Conservation (phyloP, 2,113 vertebrate genomes). For the Podilymbus podiceps region DNA sequence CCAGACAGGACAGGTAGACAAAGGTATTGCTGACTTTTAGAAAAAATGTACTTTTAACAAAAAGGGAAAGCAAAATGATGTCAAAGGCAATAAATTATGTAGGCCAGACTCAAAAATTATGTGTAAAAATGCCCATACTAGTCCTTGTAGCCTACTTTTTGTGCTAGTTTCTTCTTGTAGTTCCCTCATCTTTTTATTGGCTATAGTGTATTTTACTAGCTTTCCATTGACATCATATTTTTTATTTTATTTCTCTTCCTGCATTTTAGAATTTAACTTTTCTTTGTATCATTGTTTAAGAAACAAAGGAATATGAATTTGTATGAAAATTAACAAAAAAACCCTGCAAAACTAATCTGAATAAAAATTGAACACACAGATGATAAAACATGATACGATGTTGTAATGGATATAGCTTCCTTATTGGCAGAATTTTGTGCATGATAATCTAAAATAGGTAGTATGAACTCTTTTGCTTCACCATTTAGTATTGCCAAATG, state of each 20-base stretch:
- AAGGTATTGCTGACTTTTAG: conserved; percentile 98
- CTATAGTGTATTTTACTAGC: conserved; percentile 79
- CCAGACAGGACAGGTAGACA: conserved; percentile 99
- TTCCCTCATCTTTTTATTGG: conserved; percentile 81
- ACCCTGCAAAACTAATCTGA: not conserved
- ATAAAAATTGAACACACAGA: not conserved
- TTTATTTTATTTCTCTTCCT: conserved; percentile 77
- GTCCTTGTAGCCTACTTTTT: conserved; percentile 81
- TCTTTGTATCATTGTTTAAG: conserved; percentile 66
- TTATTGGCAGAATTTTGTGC: not conserved
- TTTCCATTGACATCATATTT: conserved; percentile 74
- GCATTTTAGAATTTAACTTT: conserved; percentile 75
- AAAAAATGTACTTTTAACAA: conserved; percentile 81
- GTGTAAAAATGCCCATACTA: conserved; percentile 78
- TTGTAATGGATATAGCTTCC: not conserved
- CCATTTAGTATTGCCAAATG: conserved; percentile 13
- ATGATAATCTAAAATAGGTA: not conserved
- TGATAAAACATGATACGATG: not conserved
- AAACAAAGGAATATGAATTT: conserved; percentile 44
- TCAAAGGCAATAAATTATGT: conserved; percentile 86
- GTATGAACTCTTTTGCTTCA: not conserved
- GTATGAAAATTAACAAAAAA: not conserved
- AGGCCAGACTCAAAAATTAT: conserved; percentile 90
- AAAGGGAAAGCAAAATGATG: conserved; percentile 86
- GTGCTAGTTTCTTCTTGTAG: conserved; percentile 78